These are phyloP conservation scores for Aradophagus sp. DNA, from an alignment of 1,140 invertebrate species.

Conservation along the genomic window DNA sequence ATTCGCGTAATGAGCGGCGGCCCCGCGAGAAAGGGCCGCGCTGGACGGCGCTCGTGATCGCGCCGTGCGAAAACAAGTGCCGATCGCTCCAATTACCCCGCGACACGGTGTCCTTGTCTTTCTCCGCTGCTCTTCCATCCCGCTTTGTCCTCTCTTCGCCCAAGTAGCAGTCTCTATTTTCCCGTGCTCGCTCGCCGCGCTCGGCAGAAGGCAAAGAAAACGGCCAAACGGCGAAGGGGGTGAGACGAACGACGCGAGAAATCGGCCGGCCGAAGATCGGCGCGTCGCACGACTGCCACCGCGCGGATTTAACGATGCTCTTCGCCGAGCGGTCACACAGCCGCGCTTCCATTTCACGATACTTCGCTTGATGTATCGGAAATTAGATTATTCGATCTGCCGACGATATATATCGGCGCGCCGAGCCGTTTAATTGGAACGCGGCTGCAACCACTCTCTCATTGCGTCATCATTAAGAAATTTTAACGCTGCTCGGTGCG, in stretches of 20 bases:
- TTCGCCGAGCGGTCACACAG: too few relatives aligned
- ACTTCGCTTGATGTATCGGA: conserved; percentile 22
- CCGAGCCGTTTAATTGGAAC: conserved; percentile 39
- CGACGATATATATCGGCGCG: conserved; percentile 16
- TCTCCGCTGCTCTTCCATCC: background rate
- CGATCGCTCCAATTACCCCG: conserved; percentile 68
- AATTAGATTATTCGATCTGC: conserved; percentile 43
- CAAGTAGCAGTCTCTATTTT: too few relatives aligned
- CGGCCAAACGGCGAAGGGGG: too few relatives aligned
- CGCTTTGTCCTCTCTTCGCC: background rate
- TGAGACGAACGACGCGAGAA: conserved; percentile 25
- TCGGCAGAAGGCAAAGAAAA: too few relatives aligned
- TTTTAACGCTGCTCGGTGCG: conserved; percentile 41
- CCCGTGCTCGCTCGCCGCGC: too few relatives aligned
- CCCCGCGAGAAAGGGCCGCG: conserved; percentile 27
- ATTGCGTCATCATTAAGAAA: conserved; percentile 44
- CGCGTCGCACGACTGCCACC: conserved; percentile 14
- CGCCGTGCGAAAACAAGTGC: conserved; percentile 68
- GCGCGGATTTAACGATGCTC: conserved; percentile 36
- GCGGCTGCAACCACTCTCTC: conserved; percentile 21
- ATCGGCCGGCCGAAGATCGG: conserved; percentile 23
- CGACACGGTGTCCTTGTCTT: conserved; percentile 41
- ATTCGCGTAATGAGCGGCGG: conserved; percentile 57
- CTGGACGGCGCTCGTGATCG: conserved; percentile 58
- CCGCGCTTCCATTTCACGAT: conserved; percentile 20